Conservation (phyloP, 2,797 vertebrate species). For the Heliangelus exortis region DNA sequence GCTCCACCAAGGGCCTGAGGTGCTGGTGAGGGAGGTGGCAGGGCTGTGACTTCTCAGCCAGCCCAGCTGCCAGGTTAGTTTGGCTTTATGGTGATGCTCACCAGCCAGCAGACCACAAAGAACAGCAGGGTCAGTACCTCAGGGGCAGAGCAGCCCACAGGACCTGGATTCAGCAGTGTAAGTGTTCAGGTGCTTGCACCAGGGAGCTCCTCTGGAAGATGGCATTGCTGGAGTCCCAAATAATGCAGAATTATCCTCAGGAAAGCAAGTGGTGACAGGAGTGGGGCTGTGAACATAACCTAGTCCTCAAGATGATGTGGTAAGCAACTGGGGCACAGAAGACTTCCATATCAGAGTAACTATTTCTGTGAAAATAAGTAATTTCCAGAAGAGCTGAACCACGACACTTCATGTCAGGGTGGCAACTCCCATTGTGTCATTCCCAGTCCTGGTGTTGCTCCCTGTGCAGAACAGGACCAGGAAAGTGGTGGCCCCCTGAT, state of each 20-base stretch:
- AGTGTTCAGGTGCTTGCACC: rapidly evolving
- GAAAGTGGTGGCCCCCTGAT: neutral
- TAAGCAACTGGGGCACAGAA: neutral
- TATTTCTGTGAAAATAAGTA: neutral
- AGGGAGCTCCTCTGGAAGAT: neutral
- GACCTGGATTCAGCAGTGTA: neutral
- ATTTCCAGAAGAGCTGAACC: neutral
- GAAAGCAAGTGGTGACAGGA: rapidly evolving
- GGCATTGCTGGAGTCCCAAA: neutral
- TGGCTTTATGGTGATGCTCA: rapidly evolving
- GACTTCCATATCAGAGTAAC: neutral
- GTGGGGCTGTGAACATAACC: neutral
- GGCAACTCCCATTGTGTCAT: neutral
- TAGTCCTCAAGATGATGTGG: neutral
- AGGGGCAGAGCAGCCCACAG: rapidly evolving
- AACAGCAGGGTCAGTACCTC: rapidly evolving
- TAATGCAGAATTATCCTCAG: rapidly evolving
- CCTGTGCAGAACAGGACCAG: neutral
- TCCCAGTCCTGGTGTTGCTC: neutral
- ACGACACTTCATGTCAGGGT: neutral
- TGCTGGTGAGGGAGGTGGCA: no score
- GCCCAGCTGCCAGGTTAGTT: neutral
- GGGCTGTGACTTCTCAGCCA: no score
- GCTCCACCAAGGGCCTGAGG: no score
- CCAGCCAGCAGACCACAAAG: neutral